Evolutionary conservation across 2,797 vertebrate genomes (phyloP), one percentile per base, ranked within the genome.

Genomic region (Peromyscus eremicus): DNA sequence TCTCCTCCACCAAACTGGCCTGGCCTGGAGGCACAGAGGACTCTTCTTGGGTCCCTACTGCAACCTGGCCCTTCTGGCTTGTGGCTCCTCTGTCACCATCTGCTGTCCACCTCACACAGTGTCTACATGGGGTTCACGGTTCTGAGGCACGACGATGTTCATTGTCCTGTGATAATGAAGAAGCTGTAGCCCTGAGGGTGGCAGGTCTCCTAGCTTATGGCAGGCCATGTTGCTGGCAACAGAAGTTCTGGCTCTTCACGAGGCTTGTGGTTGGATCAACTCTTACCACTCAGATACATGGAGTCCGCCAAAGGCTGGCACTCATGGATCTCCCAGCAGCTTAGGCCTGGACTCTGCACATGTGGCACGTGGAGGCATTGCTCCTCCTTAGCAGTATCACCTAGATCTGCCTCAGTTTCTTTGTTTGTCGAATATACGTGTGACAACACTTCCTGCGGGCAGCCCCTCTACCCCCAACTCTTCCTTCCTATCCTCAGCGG

Each of bases 321-420:
- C 19, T 14, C 49, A 5, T 0, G 6, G 62, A 6, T 17, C 27
- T 49, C 8, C 4, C 2, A 3, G 55, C 0, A 17, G 19, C 21
- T 37, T 34, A 25, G 49, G 32, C 64, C 64, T 16, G 2, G 17
- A 11, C 6, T 40, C 37, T 29, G 55, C n/a, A 27, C 2, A 0
- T 1, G 64, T 8, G 17, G 52, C 84, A 27, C 1, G 0, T 21
- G 87, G 46, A 62, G 71, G 32, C n/a, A 0, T 25, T 3, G 8
- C 32, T 16, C 23, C 13, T 32, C 37, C 25, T 60, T 6, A 40
- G 79, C 37, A 16, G 12, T 49, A 37, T 5, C 2, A 0, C 64
- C 49, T 70, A 13, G 0, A 49, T 52, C n/a, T 70, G 43, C n/a
- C 43, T 90, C 75, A 17, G n/a, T 23, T 17, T 73, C 70, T 46